Base-by-base conservation (phyloP, 2,113 vertebrate genomes). In the Orthonyx spaldingii region DNA sequence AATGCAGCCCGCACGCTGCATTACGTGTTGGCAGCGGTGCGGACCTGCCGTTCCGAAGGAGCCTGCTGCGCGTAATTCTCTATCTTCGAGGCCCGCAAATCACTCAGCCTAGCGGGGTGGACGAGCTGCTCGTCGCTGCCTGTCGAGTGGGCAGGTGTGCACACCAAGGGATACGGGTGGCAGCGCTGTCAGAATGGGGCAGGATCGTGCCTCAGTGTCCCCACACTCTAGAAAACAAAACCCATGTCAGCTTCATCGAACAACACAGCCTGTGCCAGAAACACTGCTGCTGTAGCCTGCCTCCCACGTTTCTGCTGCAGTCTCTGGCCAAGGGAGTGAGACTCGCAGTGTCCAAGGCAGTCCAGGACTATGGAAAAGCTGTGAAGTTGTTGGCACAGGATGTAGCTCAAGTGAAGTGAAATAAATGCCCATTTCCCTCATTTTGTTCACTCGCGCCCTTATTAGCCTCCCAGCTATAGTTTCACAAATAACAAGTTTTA, bases 281-380 rank as follows among this genome's bases (percentile, higher is more conserved):
- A 13, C 1, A 1, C 50, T 13, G 12, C 30, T 37, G 33, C 86
- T 4, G 2, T 70, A 9, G 39, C 16, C 32, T 46, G 32, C 72
- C 69, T 72, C 39, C 44, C 69, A n/a, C 7, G 1, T 41, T 55
- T 24, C n/a, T 52, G 63, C 39, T 0, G 3, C 66, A 35, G 9
- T 19, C 55, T 68, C 32, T 1, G 11, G 47, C 35, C 13, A 0
- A 32, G 55, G 37, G 33, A 69, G 65, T 3, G 1, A 37, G 46
- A 27, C 13, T 47, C 0, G 0, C 55, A 0, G 2, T 53, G 44
- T 16, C n/a, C 16, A 0, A 35, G 57, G 56, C 57, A 39, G 24
- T 21, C 44, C 42, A 7, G 47, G 47, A 14, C 23, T 0, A 1
- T 0, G 10, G 74, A 39, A 47, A 74, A n/a, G 18, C 52, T 15